Base-by-base conservation (phyloP, 2,113 vertebrate species). In the Psephotus haematonotus region DNA sequence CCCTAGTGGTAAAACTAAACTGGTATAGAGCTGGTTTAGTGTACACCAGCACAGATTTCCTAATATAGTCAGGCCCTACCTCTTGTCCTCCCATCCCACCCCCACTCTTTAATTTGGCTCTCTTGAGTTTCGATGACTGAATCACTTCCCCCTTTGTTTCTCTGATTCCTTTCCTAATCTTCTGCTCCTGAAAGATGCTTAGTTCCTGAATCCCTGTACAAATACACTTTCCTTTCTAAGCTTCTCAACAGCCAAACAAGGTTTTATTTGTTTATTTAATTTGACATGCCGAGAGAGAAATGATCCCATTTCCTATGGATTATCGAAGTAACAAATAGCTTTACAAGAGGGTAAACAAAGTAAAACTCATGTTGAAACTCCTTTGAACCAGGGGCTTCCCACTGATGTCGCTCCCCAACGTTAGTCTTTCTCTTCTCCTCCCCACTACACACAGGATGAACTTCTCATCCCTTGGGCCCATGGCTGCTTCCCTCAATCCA, bases 211-310 rank as follows among this genome's bases (percentile, higher is more conserved):
- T 96, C 96, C 94, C 95, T 96, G 77, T 90, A 93, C 92, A 96
- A 97, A 97, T 96, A 97, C 88, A 91, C 96, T 96, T 93, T 91
- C 18, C 64, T 92, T 96, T 95, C 88, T 95, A 93, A 97, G 92
- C 95, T 97, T 86, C 78, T 97, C 95, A 75, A 82, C 95, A 96
- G 79, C 90, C 95, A 97, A 96, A 94, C 81, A 97, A 92, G 69
- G 91, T 96, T 97, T 96, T 97, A 96, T 97, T 97, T 97, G 95
- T 97, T 97, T 97, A 93, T 97, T 97, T 97, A 96, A 97, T 97
- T 97, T 96, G 96, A 97, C 96, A 92, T 76, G 91, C 84, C 2
- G 8, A 83, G 82, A 97, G 79, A 96, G 90, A 95, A 97, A 96
- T 93, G 77, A 96, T 96, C 94, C 79, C 20, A 46, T 96, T 97